These are phyloP conservation scores for Trachurus trachurus DNA, from an alignment of 2,797 vertebrate species.

Conservation along the genomic window DNA sequence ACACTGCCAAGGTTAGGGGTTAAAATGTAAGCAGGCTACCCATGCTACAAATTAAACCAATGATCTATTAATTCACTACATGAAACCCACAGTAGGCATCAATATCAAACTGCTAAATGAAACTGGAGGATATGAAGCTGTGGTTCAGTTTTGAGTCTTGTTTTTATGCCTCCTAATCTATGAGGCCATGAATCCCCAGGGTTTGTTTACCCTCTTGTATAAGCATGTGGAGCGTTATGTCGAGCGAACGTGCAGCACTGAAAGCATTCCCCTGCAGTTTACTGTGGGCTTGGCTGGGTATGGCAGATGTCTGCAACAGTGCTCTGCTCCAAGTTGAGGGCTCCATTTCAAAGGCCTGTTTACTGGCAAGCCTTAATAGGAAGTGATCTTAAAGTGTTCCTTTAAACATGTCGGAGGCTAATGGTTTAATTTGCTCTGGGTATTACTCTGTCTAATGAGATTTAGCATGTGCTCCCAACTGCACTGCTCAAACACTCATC, in stretches of 20 bases:
- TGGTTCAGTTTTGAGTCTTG: slow-evolving; percentile 25
- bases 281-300: slow-evolving; percentile 81
- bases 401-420: slow-evolving; percentile 84
- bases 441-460: slow-evolving; percentile 85
- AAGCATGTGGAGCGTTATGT: slow-evolving; percentile 63
- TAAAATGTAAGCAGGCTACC: slow-evolving; percentile 20
- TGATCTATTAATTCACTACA: slow-evolving; percentile 32
- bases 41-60: slow-evolving; percentile 33
- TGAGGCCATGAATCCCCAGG: slow-evolving; percentile 65
- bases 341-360: slow-evolving; percentile 86
- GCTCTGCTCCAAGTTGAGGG: slow-evolving; percentile 77
- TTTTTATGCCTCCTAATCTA: slow-evolving; percentile 46
- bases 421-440: slow-evolving; percentile 86
- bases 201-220: slow-evolving; percentile 50
- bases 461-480: slow-evolving; percentile 73
- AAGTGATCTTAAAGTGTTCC: slow-evolving; percentile 85
- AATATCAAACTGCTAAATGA: slow-evolving; percentile 29
- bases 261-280: slow-evolving; percentile 78
- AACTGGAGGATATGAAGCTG: no score
- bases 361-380: slow-evolving; percentile 85
- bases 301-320: slow-evolving; percentile 87
- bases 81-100: slow-evolving; percentile 34
- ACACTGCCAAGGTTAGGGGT: not conserved
- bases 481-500: slow-evolving; percentile 64
- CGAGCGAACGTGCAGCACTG: slow-evolving; percentile 62